phyloP scores from a whole-genome alignment of 2,797 vertebrate genomes.

The Cyprinella venusta region DNA sequence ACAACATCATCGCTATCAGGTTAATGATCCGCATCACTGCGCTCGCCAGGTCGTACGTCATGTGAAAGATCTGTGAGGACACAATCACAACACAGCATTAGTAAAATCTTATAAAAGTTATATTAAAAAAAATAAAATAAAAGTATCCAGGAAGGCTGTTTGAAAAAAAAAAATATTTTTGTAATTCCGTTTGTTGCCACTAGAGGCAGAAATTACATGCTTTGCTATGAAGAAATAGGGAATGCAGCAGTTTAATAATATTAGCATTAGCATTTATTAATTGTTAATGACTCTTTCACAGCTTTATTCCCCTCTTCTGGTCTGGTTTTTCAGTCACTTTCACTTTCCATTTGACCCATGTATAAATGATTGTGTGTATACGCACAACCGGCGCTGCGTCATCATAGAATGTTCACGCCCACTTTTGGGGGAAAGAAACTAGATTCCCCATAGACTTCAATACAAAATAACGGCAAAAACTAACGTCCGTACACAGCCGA shows the following conservation, averaged over 20 bases:
- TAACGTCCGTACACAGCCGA: no score
- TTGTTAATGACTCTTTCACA: no score
- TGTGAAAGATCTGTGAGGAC: conserved; percentile 88
- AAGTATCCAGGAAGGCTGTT: background rate
- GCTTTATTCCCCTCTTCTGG: no score
- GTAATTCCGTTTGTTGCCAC: background rate
- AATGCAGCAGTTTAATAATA: background rate
- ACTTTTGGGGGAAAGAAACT: no score
- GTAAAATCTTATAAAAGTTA: no score
- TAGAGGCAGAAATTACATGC: background rate
- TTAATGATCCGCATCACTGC: conserved; percentile 95
- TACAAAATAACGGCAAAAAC: no score
- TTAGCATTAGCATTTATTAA: background rate
- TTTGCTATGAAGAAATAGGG: background rate
- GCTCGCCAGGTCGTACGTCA: conserved; percentile 96
- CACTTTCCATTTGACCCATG: no score
- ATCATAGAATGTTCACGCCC: no score
- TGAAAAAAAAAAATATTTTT: background rate
- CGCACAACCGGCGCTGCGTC: no score
- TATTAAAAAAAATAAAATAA: background rate
- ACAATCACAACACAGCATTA: background rate
- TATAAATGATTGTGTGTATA: no score
- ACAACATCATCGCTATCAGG: conserved; percentile 95
- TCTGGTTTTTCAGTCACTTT: no score
- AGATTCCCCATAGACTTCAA: no score